Percentiles rank a stretch among this genome's conserved stretches.
These are phyloP conservation scores for Clistopyga incitator DNA, from an alignment of 2,888 invertebrate genomes.

Conservation along the genomic window DNA sequence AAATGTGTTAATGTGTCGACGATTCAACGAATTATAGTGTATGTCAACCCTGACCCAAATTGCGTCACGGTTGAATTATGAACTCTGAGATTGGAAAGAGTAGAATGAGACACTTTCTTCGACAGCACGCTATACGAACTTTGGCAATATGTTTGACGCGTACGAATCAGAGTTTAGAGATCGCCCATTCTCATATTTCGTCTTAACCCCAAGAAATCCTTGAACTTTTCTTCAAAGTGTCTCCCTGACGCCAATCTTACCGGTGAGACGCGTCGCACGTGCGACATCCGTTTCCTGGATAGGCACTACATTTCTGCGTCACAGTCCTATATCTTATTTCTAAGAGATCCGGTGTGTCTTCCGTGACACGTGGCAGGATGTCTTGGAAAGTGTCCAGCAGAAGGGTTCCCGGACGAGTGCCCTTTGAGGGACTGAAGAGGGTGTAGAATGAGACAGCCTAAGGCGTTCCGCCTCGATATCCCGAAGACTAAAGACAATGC, in stretches of 20 bases:
- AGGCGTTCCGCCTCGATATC: constrained; percentile 18
- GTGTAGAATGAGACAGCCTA: neutral
- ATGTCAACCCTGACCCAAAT: constrained; percentile 62
- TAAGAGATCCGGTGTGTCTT: constrained; percentile 56
- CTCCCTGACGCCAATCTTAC: constrained; percentile 31
- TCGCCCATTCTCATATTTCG: neutral
- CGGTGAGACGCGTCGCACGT: constrained; percentile 53
- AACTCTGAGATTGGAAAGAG: constrained; percentile 32
- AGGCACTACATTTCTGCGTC: constrained; percentile 41
- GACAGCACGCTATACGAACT: neutral
- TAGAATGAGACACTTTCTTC: constrained; percentile 11
- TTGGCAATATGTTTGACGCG: neutral
- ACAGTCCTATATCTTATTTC: constrained; percentile 27
- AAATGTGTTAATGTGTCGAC: constrained; percentile 20
- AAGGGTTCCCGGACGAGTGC: constrained; percentile 25
- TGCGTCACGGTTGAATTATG: constrained; percentile 54
- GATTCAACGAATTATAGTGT: constrained; percentile 44
- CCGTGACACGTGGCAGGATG: constrained; percentile 66
- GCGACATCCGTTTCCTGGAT: constrained; percentile 65
- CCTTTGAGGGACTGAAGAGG: constrained; percentile 44
- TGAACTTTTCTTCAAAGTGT: neutral
- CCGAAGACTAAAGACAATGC: constrained; percentile 54
- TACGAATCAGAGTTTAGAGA: neutral
- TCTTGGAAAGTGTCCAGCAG: constrained; percentile 64
- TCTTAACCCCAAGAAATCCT: neutral